These are phyloP conservation scores for Lepidotrigona ventralis DNA, from an alignment of 1,140 invertebrate species.

Conservation along the genomic window DNA sequence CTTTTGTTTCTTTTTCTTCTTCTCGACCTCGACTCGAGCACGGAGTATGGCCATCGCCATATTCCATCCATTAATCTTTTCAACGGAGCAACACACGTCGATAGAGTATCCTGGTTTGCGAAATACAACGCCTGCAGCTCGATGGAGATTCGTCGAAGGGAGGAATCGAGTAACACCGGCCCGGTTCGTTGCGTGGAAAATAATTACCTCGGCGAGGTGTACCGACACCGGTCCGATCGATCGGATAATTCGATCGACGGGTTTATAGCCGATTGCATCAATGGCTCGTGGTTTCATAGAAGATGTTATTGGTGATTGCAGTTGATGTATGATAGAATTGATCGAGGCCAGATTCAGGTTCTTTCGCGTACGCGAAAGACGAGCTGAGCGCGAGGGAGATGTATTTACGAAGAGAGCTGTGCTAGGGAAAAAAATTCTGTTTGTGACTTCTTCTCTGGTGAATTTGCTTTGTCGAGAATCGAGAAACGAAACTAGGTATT, in stretches of 20 bases:
- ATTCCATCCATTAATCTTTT: constrained; percentile 37
- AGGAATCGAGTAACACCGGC: not conserved
- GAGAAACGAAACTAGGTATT: too few species aligned
- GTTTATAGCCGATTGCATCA: not conserved
- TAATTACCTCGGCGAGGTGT: constrained; percentile 4
- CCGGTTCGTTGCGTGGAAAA: constrained; percentile 12
- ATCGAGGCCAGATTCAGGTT: not conserved
- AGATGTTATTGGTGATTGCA: not conserved
- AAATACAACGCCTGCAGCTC: not conserved
- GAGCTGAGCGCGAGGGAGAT: not conserved
- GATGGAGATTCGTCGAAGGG: not conserved
- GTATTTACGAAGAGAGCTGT: not conserved
- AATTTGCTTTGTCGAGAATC: too few species aligned
- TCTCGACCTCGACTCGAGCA: constrained; percentile 1
- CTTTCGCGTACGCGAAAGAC: not conserved
- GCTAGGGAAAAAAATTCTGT: too few species aligned
- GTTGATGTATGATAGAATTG: not conserved
- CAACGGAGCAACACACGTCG: not conserved
- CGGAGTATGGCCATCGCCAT: not conserved
- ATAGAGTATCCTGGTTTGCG: constrained; percentile 23
- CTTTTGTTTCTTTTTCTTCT: not conserved
- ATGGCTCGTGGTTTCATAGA: not conserved
- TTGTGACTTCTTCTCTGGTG: too few species aligned
- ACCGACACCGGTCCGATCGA: not conserved
- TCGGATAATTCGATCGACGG: constrained; percentile 17